Evolutionary conservation across 2,113 vertebrate genomes (phyloP).

Genomic region (Struthidea cinerea): DNA sequence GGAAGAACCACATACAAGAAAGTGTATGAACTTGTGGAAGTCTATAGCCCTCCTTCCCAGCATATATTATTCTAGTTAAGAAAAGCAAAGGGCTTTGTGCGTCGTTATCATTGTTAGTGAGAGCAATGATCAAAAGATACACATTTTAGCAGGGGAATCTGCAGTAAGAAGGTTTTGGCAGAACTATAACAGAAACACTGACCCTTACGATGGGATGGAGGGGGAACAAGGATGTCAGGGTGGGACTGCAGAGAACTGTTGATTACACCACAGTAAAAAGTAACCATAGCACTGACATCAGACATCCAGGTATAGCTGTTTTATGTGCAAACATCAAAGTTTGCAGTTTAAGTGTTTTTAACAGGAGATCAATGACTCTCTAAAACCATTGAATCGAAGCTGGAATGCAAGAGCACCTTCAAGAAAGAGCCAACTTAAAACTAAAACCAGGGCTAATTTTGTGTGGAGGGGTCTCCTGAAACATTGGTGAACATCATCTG

Average conservation of each 20-base stretch:
- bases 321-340: neutral
- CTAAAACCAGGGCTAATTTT: neutral
- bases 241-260: neutral
- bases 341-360: neutral
- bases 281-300: neutral
- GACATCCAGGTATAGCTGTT: neutral
- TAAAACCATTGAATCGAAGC: neutral
- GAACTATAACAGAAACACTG: neutral
- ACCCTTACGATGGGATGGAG: neutral
- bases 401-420: neutral
- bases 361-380: neutral
- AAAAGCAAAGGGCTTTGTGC: neutral
- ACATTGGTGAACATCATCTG: neutral
- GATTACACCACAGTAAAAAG: neutral
- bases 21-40: neutral
- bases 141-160: neutral
- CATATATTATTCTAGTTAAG: neutral
- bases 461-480: neutral
- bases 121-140: neutral
- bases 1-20: neutral
- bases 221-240: accelerated
- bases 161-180: neutral
- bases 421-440: neutral
- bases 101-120: accelerated
- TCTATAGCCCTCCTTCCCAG: neutral